Evolutionary conservation across 2,113 vertebrate genomes (phyloP).

Genomic region (Bos taurus): DNA sequence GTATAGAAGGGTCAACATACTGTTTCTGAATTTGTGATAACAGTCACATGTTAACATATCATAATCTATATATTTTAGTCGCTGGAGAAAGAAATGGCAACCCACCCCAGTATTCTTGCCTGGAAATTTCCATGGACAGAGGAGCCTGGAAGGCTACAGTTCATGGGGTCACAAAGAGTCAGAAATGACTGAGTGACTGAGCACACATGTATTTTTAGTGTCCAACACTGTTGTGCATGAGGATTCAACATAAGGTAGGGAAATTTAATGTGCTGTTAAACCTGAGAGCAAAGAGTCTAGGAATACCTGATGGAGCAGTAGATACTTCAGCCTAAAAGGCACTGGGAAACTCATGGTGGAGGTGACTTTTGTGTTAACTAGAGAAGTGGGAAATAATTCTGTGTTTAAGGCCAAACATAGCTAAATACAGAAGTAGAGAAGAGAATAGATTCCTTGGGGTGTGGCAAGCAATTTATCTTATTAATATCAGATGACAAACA

Average conservation of each 20-base stretch:
- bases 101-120: neutral
- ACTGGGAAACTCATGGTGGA: neutral
- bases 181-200: neutral
- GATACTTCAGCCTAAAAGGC: neutral
- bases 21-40: neutral
- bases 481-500: neutral
- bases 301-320: neutral
- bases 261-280: neutral
- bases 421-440: neutral
- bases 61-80: neutral
- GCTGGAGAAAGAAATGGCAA: neutral
- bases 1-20: accelerated
- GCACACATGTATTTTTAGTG: neutral
- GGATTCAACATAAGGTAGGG: neutral
- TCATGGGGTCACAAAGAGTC: neutral
- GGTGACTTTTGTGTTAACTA: neutral
- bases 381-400: neutral
- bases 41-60: neutral
- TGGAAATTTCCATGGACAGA: neutral
- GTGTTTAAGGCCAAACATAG: neutral
- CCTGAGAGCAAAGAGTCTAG: neutral
- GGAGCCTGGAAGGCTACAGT: neutral
- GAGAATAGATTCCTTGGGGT: neutral
- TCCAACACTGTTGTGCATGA: neutral
- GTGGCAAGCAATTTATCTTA: neutral